Base-by-base conservation (phyloP, 2,888 invertebrate genomes). In the Cotesia congregata region DNA sequence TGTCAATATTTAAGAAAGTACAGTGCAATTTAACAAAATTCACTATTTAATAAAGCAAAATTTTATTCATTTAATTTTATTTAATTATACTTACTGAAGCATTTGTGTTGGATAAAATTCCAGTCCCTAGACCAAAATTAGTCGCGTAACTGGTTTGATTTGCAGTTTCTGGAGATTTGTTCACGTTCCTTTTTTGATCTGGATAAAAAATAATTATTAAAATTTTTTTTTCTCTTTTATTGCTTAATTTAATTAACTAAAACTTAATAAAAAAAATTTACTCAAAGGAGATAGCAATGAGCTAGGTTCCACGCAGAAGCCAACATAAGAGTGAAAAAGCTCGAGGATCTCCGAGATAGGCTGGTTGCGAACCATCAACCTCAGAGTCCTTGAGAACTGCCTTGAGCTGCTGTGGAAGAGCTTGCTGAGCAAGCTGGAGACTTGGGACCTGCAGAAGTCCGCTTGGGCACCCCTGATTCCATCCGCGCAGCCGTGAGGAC, bases 291-390 rank as follows among this genome's bases (percentile, higher is more conserved):
- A 97, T 20, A 97, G 91, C 83, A 96, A 91, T 6, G 95, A 94
- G 80, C 94, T 93, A 9, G 97, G 97, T 89, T 98, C 98, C 60
- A 96, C 93, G 90, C 99, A 99, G 90, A 97, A 99, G 5, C 98
- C 98, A 72, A 98, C 93, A 83, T 98, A 96, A 0, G 98, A 94
- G 88, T 99, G 99, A 79, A 99, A 94, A 86, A 98, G 96, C 86
- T 99, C 98, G 75, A 99, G 90, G 6, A 98, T 93, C 80, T 97
- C 97, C 17, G 94, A 91, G 41, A 98, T 91, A 0, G 95, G 93
- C 40, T 95, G 93, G 1, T 93, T 93, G 81, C 93, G 93, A 0
- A 98, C 94, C 91, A 97, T 95, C 80, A 95, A 93, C 77, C 94
- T 89, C 59, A 95, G 89, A 86, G 93, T 95, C 72, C 89, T 91